These are phyloP conservation scores for Sebastes vulpes DNA, from an alignment of 2,797 vertebrate genomes.

Conservation along the genomic window DNA sequence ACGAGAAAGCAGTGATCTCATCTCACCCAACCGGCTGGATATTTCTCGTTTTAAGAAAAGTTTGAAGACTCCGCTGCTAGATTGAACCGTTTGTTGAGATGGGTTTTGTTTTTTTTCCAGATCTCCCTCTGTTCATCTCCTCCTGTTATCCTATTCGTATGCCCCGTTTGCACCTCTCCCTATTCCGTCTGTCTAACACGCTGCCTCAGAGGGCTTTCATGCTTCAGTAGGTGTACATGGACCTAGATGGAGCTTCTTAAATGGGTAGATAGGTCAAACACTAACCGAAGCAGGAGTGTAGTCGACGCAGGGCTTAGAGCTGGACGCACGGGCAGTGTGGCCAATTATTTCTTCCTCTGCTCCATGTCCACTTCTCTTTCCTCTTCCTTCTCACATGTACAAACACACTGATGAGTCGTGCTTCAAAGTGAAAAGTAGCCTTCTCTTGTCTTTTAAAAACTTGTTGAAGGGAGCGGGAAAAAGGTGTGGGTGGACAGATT, in stretches of 20 bases:
- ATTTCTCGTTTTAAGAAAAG: conserved; percentile 8
- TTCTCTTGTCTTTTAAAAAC: conserved; percentile 25
- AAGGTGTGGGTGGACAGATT: conserved; percentile 52
- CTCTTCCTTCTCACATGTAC: conserved; percentile 13
- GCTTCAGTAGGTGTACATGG: conserved; percentile 45
- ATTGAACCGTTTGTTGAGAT: conserved; percentile 25
- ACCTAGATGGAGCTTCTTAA: conserved; percentile 52
- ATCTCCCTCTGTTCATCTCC: neutral
- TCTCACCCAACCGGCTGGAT: neutral
- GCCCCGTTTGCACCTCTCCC: neutral
- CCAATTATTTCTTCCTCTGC: conserved; percentile 65
- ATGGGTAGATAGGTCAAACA: conserved; percentile 49
- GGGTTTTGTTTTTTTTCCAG: neutral
- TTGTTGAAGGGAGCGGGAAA: neutral
- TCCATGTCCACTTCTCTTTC: neutral
- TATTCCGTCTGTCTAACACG: conserved; percentile 1
- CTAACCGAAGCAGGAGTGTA: conserved; percentile 20
- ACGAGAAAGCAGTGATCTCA: neutral
- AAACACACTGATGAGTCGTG: conserved; percentile 29
- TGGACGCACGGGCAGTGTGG: conserved; percentile 1
- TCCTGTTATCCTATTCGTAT: conserved; percentile 5
- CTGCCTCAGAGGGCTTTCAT: conserved; percentile 42
- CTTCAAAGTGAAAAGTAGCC: conserved; percentile 17
- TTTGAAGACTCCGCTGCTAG: neutral
- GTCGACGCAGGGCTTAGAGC: conserved; percentile 9